phyloP scores from a whole-genome alignment of 2,888 invertebrate species.

The Cerastis rubricosa region DNA sequence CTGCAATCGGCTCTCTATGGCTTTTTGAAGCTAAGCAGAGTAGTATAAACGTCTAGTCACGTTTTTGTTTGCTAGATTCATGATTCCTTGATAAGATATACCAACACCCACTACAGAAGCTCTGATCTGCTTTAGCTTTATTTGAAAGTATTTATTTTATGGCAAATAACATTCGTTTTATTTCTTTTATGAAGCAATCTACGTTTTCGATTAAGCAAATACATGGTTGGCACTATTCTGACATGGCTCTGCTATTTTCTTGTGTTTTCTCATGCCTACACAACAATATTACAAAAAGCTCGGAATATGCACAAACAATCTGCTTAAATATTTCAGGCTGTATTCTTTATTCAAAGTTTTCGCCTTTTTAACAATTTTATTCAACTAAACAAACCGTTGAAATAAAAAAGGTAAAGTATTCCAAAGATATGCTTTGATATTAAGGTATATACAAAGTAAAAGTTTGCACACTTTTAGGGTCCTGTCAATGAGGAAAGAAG shows the following conservation, averaged over 20 bases:
- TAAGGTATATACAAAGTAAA: constrained; percentile 55
- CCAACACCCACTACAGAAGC: constrained; percentile 42
- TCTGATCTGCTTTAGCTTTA: constrained; percentile 26
- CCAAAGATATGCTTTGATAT: constrained; percentile 62
- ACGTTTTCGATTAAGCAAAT: constrained; percentile 1
- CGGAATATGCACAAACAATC: constrained; percentile 34
- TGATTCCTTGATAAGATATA: constrained; percentile 53
- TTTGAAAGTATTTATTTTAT: constrained; percentile 37
- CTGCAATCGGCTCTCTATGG: constrained; percentile 25
- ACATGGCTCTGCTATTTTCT: neutral
- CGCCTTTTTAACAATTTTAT: constrained; percentile 43
- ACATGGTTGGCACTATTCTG: neutral
- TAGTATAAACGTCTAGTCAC: constrained; percentile 54
- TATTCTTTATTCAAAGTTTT: constrained; percentile 41
- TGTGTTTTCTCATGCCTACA: neutral
- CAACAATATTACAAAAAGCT: neutral
- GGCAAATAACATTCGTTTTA: constrained; percentile 25
- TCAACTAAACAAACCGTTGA: constrained; percentile 51
- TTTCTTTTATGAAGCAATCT: constrained; percentile 20
- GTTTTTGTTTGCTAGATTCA: constrained; percentile 47
- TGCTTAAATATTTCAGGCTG: constrained; percentile 36
- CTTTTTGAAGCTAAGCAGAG: constrained; percentile 38
- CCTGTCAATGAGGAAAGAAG: constrained; percentile 49
- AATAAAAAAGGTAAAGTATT: constrained; percentile 58
- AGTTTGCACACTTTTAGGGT: constrained; percentile 51